Evolutionary conservation across 2,113 vertebrate species (phyloP), one percentile per base, ranked within the genome.

Genomic region (Periophthalmodon schlosseri): DNA sequence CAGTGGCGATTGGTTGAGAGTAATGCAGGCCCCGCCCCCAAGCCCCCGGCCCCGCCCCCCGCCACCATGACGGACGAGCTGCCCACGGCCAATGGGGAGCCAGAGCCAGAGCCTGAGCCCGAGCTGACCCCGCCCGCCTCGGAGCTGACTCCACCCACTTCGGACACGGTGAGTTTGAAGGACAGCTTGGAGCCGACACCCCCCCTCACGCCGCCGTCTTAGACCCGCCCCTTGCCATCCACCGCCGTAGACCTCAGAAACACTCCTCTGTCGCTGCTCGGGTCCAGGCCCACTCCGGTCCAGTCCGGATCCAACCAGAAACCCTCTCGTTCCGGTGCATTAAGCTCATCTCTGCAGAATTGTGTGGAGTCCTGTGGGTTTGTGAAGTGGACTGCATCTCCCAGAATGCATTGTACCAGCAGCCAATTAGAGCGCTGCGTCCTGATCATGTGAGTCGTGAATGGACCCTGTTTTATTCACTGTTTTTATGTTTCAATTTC

Each of bases 1-100:
- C 97, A 99, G 61, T 99, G 97, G 98, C 96, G 95, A 81, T 87
- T 98, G 64, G 93, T 98, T 70, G 96, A 97, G 84, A 98, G 96
- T 39, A 50, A 69, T 0, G 88, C 92, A 1, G 68, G 86, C 63
- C 83, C 87, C 23, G 56, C 90, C 21, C 85, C 63, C 86, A 89
- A 91, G 84, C 86, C 86, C 0, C 23, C 10, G 3, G 57, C 57
- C 18, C 67, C 54, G 83, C 73, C 72, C 84, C 84, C 80, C 52
- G 72, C 79, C 1, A 4, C 78, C 0, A 57, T 69, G 5, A 49
- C 78, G 69, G 28, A 69, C 74, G 82, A 82, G 68, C 0, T 12
- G 4, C n/a, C 69, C 67, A 65, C 92, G 0, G 57, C 91, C 70
- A 94, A 93, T 0, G 92, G 92, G 73, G 88, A 87, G 68, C 88